Base-by-base conservation (phyloP, 2,797 vertebrate species). In the Lacerta agilis region DNA sequence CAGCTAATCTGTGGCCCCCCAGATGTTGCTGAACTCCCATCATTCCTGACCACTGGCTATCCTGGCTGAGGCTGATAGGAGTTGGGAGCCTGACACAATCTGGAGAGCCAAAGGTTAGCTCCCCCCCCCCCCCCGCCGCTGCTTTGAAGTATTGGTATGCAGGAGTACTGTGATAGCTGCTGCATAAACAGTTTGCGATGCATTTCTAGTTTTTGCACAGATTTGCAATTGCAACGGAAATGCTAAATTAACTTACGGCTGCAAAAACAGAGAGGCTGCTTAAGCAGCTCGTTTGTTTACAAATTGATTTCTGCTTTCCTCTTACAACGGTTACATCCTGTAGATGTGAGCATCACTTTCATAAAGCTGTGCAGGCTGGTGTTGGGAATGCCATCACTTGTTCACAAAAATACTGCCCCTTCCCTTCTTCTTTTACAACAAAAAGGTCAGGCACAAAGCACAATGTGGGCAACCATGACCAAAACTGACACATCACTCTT, bases 261-360 rank as follows among this genome's bases (percentile, higher is more conserved):
- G 4, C 45, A 29, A 17, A 67, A 49, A 25, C 3, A 33, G n/a
- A 82, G 27, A 33, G 8, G 67, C 25, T 15, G 5, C 5, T 5
- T 10, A 29, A 61, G 69, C 8, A 13, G 77, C 41, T 84, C 8
- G 17, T 58, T 80, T 75, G 55, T 38, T 92, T 66, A 18, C 72
- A 90, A 87, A 85, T 43, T 0, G 20, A 38, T 85, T 79, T 78
- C 85, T 94, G 67, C 18, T 0, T 93, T 94, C 93, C n/a, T 92
- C 86, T 89, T 75, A n/a, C 83, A 97, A 97, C 87, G 97, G 94
- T 97, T 97, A 90, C 11, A 97, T 97, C 4, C 93, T 97, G 82
- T 97, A 98, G 95, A 96, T 97, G 97, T 97, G 96, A 95, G 95
- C 95, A 88, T 96, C 97, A 45, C 96, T 95, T 98, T 95, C 11